phyloP scores from a whole-genome alignment of 2,888 invertebrate genomes.

The Pecten maximus region DNA sequence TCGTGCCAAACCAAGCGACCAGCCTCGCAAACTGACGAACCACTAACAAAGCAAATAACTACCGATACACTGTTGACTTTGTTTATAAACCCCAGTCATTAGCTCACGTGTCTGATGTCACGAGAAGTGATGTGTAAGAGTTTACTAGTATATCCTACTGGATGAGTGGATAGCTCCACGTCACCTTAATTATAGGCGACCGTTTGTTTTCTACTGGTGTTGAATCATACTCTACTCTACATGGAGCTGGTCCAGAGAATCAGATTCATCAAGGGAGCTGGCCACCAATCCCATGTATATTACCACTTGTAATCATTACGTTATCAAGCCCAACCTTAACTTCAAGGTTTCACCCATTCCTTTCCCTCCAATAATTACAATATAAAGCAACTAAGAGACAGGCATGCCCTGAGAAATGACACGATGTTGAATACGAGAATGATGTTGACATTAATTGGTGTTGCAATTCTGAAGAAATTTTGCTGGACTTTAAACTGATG shows the following conservation, averaged over 20 bases:
- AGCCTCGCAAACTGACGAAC: neutral
- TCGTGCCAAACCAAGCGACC: neutral
- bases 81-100: neutral
- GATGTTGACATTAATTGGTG: no score
- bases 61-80: neutral
- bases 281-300: no score
- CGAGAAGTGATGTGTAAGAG: neutral
- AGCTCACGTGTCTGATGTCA: neutral
- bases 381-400: no score
- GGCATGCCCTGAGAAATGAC: no score
- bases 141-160: neutral
- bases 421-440: no score
- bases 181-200: neutral
- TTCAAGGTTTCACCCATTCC: no score
- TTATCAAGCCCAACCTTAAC: no score
- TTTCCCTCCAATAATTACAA: no score
- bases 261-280: neutral
- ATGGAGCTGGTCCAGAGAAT: neutral
- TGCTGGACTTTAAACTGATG: no score
- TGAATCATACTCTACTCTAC: neutral
- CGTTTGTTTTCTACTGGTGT: neutral
- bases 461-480: no score
- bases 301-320: no score
- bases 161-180: neutral
- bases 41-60: neutral